Percentiles rank a stretch among this genome's conserved stretches.
phyloP scores from a whole-genome alignment of 35 echinoderm and acorn worm genomes.

The Stichopus chloronotus region DNA sequence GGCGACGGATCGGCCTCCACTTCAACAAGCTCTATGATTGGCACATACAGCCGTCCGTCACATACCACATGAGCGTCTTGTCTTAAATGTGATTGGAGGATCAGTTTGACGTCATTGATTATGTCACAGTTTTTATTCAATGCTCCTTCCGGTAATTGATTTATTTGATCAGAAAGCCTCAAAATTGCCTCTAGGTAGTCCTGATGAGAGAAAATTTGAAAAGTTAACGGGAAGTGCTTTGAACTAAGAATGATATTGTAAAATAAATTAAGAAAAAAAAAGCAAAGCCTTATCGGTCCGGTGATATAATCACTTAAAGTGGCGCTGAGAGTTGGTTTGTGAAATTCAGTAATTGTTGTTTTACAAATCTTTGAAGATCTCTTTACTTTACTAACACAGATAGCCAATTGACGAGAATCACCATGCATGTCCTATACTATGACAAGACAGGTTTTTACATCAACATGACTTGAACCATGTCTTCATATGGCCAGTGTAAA shows the following conservation, averaged over 20 bases:
- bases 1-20: neutral
- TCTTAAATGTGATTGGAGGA: neutral
- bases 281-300: neutral
- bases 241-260: neutral
- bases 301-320: no score
- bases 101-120: neutral
- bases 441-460: no score
- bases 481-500: no score
- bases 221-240: no score
- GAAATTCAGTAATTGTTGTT: no score
- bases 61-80: neutral
- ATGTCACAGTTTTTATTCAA: neutral
- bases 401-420: no score
- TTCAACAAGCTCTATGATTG: constrained; percentile 13
- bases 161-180: neutral
- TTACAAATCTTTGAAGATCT: no score
- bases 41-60: constrained; percentile 2
- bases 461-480: no score
- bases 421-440: no score
- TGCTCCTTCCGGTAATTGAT: neutral
- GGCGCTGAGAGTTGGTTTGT: no score
- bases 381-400: no score
- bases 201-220: no score
- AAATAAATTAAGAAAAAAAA: neutral
- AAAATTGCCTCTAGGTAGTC: neutral